These are phyloP conservation scores for Alviniconcha marisindica DNA, from an alignment of 1,140 invertebrate genomes.

Conservation along the genomic window DNA sequence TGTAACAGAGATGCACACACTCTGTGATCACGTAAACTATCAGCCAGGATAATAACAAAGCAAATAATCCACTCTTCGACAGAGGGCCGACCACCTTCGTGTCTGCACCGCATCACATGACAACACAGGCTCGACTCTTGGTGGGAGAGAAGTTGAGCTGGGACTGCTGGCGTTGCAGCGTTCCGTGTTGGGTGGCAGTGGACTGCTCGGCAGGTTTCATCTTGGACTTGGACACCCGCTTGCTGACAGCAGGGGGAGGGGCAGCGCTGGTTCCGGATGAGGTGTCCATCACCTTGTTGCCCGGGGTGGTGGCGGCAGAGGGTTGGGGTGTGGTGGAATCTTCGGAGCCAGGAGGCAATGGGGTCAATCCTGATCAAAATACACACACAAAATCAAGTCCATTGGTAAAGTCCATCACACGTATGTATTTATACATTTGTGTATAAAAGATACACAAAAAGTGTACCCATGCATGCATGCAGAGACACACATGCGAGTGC, in stretches of 20 bases:
- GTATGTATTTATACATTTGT: background rate
- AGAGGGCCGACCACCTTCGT: too few species aligned
- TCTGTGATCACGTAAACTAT: too few species aligned
- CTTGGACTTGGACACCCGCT: background rate
- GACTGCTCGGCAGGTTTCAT: background rate
- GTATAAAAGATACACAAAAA: background rate
- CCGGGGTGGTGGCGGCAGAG: background rate
- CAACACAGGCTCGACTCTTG: conserved; percentile 25
- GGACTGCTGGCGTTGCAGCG: conserved; percentile 25
- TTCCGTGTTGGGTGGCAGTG: background rate
- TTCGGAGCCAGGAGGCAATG: background rate
- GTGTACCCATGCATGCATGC: background rate
- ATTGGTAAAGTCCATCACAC: background rate
- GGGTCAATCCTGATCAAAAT: background rate
- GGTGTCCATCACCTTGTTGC: background rate
- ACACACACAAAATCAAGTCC: background rate
- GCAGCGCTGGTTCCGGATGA: background rate
- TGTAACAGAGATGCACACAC: too few species aligned
- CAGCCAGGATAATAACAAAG: too few species aligned
- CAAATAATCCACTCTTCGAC: too few species aligned
- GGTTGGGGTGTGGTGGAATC: background rate
- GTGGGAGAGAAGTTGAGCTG: conserved; percentile 21
- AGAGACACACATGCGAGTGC: too few species aligned
- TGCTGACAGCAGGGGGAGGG: background rate
- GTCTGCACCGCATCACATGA: conserved; percentile 30